Percentiles rank a stretch among this genome's conserved stretches.
Evolutionary conservation across 2,113 vertebrate species (phyloP).

Genomic region (Salvelinus fontinalis): DNA sequence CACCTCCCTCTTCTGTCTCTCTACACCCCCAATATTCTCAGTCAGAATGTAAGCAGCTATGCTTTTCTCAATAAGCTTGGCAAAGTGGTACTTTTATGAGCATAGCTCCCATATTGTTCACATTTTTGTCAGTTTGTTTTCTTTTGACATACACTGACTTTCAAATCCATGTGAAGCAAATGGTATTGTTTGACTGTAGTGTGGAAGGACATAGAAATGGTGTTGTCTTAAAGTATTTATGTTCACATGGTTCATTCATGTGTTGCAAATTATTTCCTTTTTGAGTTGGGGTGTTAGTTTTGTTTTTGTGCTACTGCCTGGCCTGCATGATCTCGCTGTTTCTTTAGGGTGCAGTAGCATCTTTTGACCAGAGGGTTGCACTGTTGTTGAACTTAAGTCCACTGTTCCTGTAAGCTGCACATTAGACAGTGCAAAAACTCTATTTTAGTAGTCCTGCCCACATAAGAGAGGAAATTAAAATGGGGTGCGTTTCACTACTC

Average conservation of each 20-base stretch:
- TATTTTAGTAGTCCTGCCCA: too few relatives aligned
- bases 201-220: neutral
- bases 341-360: slow-evolving; percentile 42
- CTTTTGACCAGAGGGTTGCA: slow-evolving; percentile 50
- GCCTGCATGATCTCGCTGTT: neutral
- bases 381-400: slow-evolving; percentile 36
- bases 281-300: too few relatives aligned
- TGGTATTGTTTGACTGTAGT: neutral
- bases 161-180: too few relatives aligned
- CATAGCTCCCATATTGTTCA: neutral
- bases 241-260: neutral
- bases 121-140: too few relatives aligned
- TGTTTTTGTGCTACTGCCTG: neutral
- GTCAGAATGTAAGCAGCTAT: slow-evolving; percentile 89
- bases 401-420: neutral
- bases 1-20: slow-evolving; percentile 67
- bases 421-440: too few relatives aligned
- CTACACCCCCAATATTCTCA: slow-evolving; percentile 90
- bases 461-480: too few relatives aligned
- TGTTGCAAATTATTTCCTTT: neutral
- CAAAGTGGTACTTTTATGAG: neutral
- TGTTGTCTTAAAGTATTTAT: neutral
- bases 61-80: neutral
- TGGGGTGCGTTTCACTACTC: too few relatives aligned
- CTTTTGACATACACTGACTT: too few relatives aligned